Evolutionary conservation across 2,113 vertebrate species (phyloP), one percentile per base, ranked within the genome.

Genomic region (Zosterops pallidus): DNA sequence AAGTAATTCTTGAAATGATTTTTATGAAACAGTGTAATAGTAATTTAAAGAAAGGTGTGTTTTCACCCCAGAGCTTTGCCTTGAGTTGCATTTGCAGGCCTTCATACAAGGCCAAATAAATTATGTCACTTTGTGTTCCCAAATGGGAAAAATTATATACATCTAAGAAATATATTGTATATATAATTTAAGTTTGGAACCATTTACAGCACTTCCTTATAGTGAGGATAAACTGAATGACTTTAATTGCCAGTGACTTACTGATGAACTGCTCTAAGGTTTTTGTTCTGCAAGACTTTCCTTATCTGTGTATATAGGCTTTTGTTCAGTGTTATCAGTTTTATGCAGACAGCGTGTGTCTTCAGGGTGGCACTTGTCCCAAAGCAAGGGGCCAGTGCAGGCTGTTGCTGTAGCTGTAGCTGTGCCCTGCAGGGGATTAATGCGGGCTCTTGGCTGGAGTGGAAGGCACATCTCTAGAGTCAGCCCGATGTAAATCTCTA

Each of bases 371-470:
- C 47, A 15, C 20, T 53, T 50, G 53, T 55, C 47, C 49, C 39
- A 18, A 0, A 67, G 35, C 50, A 59, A 20, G 41, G 28, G 11
- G 1, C 44, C 9, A 4, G 25, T 3, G 3, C 8, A 7, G 37
- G 63, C 57, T 68, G 0, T 12, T 37, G 63, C 70, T 62, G n/a
- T 37, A 9, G 56, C 62, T 35, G n/a, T 37, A 9, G 56, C 62
- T 35, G 50, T 62, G n/a, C 42, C 46, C 18, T 1, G 5, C 6
- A 22, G 19, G 8, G 10, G 1, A 56, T 65, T 47, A 5, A 17
- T 0, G 1, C 0, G 0, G 52, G 9, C 9, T 7, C 25, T 5
- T 46, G 55, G 20, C 35, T 65, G 56, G 12, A 33, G 26, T 0
- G 4, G 78, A 35, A 31, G 33, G 29, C 56, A 18, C 1, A 2